These are phyloP conservation scores for Bembecia ichneumoniformis DNA, from an alignment of 2,888 invertebrate species.

Conservation along the genomic window DNA sequence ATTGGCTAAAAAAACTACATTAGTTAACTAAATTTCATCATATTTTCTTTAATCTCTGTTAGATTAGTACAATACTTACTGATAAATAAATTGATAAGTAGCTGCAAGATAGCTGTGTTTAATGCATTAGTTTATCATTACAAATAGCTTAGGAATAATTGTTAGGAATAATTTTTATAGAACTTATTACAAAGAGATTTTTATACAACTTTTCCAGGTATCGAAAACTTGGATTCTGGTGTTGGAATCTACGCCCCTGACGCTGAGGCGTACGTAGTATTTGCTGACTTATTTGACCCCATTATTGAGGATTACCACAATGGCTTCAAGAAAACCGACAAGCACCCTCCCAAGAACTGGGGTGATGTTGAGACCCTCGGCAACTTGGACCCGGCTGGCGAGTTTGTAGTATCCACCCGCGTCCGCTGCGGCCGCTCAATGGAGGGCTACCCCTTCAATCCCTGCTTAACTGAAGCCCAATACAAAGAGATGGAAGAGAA, in stretches of 20 bases:
- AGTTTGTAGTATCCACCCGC: conserved; percentile 95
- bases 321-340: conserved; percentile 94
- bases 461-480: conserved; percentile 95
- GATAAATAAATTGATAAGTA: too few relatives aligned
- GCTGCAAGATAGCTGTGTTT: too few relatives aligned
- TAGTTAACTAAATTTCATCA: too few relatives aligned
- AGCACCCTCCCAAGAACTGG: conserved; percentile 94
- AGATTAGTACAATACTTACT: too few relatives aligned
- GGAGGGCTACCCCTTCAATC: conserved; percentile 98
- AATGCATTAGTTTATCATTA: too few relatives aligned
- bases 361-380: conserved; percentile 92
- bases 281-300: conserved; percentile 95
- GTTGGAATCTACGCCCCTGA: conserved; percentile 98
- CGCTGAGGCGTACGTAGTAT: conserved; percentile 94
- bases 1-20: too few relatives aligned
- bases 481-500: conserved; percentile 98
- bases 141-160: too few relatives aligned
- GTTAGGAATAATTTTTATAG: too few relatives aligned
- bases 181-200: not conserved
- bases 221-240: conserved; percentile 96
- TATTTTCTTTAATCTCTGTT: too few relatives aligned
- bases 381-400: conserved; percentile 92
- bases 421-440: conserved; percentile 96
- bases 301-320: conserved; percentile 98
- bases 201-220: conserved; percentile 69